Evolutionary conservation across 23 tunicate genomes (phyloP), one percentile per base, ranked within the genome.

Genomic region (Trididemnum clinides): DNA sequence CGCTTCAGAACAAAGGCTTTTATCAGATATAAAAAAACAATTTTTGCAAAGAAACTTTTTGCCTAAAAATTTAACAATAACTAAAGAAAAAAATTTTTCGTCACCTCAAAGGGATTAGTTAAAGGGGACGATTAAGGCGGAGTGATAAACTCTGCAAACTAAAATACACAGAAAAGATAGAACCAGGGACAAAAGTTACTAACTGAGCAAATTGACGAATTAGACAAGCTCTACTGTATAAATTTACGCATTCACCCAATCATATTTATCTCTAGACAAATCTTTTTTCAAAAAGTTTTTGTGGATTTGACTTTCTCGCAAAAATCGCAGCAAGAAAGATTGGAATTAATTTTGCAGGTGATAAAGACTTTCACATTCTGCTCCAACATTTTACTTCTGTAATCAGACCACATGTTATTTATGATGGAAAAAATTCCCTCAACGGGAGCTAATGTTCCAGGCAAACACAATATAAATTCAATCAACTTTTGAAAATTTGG

Each of bases 391-490:
- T 33, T 82, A 33, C 86, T 82, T 84, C 71, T 76, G 85, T 51
- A 23, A 28, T 84, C 88, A 84, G 88, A 76, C 88, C 84, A 84
- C 71, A 84, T 84, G 70, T 65, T 84, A 20, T 84, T 84, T 72
- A 80, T 80, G 22, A 80, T 80, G 72, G 84, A 80, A 80, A 80
- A 86, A n/a, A 79, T 86, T 77, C 76, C 79, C 64, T 86, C 85
- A 80, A 78, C 85, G 33, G 76, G 85, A 50, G 90, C 90, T 28
- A 85, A 86, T 80, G 90, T 86, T 62, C 85, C 77, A 12, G 90
- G 90, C 79, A 86, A 79, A 62, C 90, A 86, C 79, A 86, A 86
- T 54, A 78, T 62, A 79, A 86, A 77, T 38, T 86, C 90, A n/a
- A 86, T 38, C 85, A 77, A 37, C 85, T 86, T 86, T 33, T 80